Base-by-base conservation (phyloP, 2,888 invertebrate species). In the Serripes groenlandicus region DNA sequence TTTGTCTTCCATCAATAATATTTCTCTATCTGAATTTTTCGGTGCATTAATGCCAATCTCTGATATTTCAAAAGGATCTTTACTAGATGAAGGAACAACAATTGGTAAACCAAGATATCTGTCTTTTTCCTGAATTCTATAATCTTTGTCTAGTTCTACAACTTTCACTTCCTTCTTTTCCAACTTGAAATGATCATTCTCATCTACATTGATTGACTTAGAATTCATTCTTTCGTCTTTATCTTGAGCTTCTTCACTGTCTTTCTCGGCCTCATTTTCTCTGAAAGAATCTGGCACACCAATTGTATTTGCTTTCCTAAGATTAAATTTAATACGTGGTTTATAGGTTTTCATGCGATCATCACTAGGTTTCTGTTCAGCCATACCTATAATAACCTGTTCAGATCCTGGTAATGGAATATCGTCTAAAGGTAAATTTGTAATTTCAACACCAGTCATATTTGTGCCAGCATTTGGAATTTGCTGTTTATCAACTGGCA, bases 191-290 rank as follows among this genome's bases (percentile, higher is more conserved):
- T 26, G 23, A n/a, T 58, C 26, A 9, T 4, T 58, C 7, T 3
- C 3, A 58, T 58, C 3, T 21, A 34, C 34, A 21, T 21, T 1
- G 7, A n/a, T 5, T n/a, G n/a, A 56, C 21, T 52, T 30, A 32
- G 37, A 30, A 34, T 18, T 28, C 15, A 35, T 35, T 52, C 54
- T 75, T 56, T 68, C 75, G 68, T 75, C 68, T 35, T 56, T 68
- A 37, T 68, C 68, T 35, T 75, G 26, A 37, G 28, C 34, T 32
- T 34, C n/a, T 34, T 9, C 1, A 34, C 2, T 18, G 18, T 3
- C 56, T 26, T 56, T 56, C 21, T 56, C 23, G 56, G 1, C 26
- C 21, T 56, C 56, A 56, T 56, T 23, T 23, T 56, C 49, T 49
- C 7, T 15, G 21, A 49, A 49, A 15, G 21, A 49, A 49, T 21